Base-by-base conservation (phyloP, 2,113 vertebrate species). In the Pagrus major region DNA sequence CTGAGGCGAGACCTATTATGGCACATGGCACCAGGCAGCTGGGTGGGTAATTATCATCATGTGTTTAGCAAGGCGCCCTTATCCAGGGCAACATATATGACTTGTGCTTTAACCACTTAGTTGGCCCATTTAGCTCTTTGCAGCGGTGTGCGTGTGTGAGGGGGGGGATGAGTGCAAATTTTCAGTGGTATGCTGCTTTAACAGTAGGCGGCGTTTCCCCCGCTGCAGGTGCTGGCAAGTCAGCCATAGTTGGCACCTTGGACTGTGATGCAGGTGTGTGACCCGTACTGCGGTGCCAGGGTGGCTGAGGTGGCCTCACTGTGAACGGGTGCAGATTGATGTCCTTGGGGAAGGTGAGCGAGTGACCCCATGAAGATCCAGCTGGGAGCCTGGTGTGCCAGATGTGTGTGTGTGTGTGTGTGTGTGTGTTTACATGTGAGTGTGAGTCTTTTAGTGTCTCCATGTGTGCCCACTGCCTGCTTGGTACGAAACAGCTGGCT, bases 21-120 rank as follows among this genome's bases (percentile, higher is more conserved):
- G 88, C 91, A 86, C 90, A 86, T 90, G 93, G 92, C 90, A 93
- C 88, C 66, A 90, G 89, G 91, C 93, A 93, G 94, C 92, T 91
- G 93, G 88, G 89, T 86, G 86, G 88, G 82, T 93, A 95, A 95
- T 95, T 94, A 95, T 91, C 88, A 89, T 92, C 91, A 91, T 90
- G 90, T 91, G 89, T 93, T 94, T 89, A 94, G 91, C 91, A 89
- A 84, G 86, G 79, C 80, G 42, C 78, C 88, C 78, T 93, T 86
- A 93, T 89, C 76, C 89, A 89, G 92, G 89, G 83, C 76, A 92
- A 84, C 76, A 71, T 92, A 85, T 85, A 89, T 65, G 83, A 87
- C 83, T 91, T 81, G 65, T 87, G 82, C 85, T 87, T 84, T 80
- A 86, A 91, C 80, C 88, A 88, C 87, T 87, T 88, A 89, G 82